phyloP scores from a whole-genome alignment of 2,888 invertebrate species.

The Agriopis marginaria region DNA sequence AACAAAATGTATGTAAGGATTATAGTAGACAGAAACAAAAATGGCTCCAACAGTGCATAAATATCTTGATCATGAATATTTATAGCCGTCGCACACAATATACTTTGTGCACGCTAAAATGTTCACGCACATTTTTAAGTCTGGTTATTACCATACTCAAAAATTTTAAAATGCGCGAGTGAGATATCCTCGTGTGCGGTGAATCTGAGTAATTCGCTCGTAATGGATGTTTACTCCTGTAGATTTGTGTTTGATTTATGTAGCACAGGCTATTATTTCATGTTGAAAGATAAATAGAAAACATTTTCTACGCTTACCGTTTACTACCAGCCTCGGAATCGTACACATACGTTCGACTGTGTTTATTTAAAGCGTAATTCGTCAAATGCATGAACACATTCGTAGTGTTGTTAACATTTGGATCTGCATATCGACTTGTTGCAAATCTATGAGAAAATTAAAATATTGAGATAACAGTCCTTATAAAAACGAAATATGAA shows the following conservation, averaged over 20 bases:
- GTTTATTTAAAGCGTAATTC: conserved; percentile 97
- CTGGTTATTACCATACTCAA: too few relatives aligned
- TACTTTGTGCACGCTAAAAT: too few relatives aligned
- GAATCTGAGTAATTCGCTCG: too few relatives aligned
- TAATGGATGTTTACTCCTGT: too few relatives aligned
- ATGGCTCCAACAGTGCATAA: too few relatives aligned
- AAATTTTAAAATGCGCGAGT: too few relatives aligned
- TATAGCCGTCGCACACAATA: too few relatives aligned
- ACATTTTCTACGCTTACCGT: conserved; percentile 81
- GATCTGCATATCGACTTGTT: conserved; percentile 94
- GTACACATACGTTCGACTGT: conserved; percentile 93
- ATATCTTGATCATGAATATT: too few relatives aligned
- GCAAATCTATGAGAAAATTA: conserved; percentile 88
- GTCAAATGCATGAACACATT: conserved; percentile 98
- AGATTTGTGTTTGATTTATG: not conserved
- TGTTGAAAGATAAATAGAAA: not conserved
- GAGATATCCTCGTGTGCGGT: too few relatives aligned
- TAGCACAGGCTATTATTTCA: not conserved
- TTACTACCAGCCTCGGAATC: conserved; percentile 96
- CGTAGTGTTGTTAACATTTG: conserved; percentile 92
- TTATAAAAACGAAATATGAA: not conserved
- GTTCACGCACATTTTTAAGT: too few relatives aligned
- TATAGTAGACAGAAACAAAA: too few relatives aligned
- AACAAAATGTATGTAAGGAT: too few relatives aligned
- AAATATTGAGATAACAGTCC: not conserved